Percentiles rank a stretch among this genome's conserved stretches.
These are phyloP conservation scores for Diphyllodes magnificus DNA, from an alignment of 2,113 vertebrate species.

Conservation along the genomic window DNA sequence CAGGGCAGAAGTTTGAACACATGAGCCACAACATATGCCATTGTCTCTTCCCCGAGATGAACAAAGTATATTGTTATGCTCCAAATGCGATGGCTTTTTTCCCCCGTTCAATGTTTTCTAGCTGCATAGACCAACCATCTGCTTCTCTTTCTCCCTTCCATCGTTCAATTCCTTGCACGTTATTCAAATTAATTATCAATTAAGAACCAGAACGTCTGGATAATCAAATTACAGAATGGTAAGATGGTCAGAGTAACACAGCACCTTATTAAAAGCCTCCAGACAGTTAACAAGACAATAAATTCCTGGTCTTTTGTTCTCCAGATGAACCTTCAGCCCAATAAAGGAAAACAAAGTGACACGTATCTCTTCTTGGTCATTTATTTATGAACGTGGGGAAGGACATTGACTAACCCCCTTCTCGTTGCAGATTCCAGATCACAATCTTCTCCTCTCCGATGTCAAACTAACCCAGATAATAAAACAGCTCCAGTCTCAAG, in stretches of 20 bases:
- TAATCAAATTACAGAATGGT: slow-evolving; percentile 30
- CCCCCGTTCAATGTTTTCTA: neutral
- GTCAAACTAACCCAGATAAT: slow-evolving; percentile 45
- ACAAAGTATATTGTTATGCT: slow-evolving; percentile 4
- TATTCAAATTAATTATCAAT: slow-evolving; percentile 58
- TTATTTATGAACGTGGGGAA: slow-evolving; percentile 38
- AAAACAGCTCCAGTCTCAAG: neutral
- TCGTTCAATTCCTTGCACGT: slow-evolving; percentile 19
- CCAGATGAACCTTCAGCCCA: neutral
- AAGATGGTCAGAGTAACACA: neutral
- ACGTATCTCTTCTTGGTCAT: neutral
- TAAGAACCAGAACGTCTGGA: neutral
- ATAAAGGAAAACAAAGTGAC: neutral
- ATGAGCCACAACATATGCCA: neutral
- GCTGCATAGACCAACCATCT: slow-evolving; percentile 35
- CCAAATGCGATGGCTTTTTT: neutral
- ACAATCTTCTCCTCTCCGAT: slow-evolving; percentile 7
- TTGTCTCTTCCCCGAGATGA: neutral
- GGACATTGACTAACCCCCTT: neutral
- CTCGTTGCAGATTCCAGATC: slow-evolving; percentile 15
- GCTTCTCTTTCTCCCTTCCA: slow-evolving; percentile 25
- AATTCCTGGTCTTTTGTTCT: slow-evolving; percentile 9
- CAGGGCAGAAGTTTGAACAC: neutral
- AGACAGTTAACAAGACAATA: slow-evolving; percentile 40
- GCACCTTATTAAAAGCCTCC: slow-evolving; percentile 30